Evolutionary conservation across 1,140 invertebrate species (phyloP), one percentile per base, ranked within the genome.

Genomic region (Uloborus diversus): DNA sequence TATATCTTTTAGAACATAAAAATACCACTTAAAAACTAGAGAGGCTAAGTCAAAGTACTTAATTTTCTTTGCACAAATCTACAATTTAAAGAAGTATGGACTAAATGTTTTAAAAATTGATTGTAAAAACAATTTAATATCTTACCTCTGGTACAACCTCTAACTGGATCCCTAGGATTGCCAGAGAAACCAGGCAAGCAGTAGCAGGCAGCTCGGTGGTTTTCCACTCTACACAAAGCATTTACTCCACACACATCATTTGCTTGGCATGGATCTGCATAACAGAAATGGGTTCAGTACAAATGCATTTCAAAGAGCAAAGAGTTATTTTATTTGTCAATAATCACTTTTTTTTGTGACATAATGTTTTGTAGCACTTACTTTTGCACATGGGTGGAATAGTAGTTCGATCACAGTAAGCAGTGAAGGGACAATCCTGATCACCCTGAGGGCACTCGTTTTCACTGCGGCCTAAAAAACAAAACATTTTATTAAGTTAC

Each of bases 211-310:
- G 85, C 80, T 23, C 79, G 80, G 61, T 86, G 85, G 62, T 85
- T 84, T 32, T 81, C 70, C 3, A 84, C 87, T 88, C 89, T 91
- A 90, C 93, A 95, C 71, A 91, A 85, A 3, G 93, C 91, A 79
- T 85, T 83, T 2, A 65, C 27, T 57, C 82, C 82, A 37, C 82
- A 83, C 3, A 82, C 65, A 51, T 61, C 69, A 20, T 76, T 76
- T 4, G 87, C 85, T 84, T 89, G 23, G 88, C 89, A 35, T 88
- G 86, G 70, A 51, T 87, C 82, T 81, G 23, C 14, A 32, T 4
- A 57, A 33, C 17, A 57, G 17, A 42, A n/a, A n/a, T n/a, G n/a
- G n/a, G n/a, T n/a, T n/a, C n/a, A n/a, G n/a, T n/a, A n/a, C n/a
- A n/a, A n/a, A n/a, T n/a, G n/a, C n/a, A n/a, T n/a, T n/a, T n/a